Conservation (phyloP, 2,797 vertebrate species). For the Potorous gilbertii region DNA sequence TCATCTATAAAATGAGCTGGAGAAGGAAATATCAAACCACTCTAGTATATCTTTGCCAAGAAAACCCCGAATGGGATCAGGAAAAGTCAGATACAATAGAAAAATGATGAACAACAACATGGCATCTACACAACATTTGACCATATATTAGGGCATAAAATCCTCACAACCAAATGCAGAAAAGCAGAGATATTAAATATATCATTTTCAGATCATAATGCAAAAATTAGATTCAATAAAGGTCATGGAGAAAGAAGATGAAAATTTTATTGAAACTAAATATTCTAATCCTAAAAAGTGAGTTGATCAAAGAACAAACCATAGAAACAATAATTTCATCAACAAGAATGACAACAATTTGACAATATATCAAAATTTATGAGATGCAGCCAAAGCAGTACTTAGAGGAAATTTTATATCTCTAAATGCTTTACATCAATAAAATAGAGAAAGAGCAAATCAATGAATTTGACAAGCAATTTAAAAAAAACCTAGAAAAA, state of each 20-base stretch:
- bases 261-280: background rate
- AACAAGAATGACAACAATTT: background rate
- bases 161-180: background rate
- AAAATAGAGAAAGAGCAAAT: background rate
- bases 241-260: background rate
- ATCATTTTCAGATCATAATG: background rate
- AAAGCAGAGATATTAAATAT: background rate
- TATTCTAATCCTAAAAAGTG: background rate
- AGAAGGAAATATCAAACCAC: background rate
- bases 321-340: background rate
- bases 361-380: background rate
- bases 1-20: background rate
- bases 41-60: background rate
- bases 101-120: background rate
- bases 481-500: background rate
- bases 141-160: background rate
- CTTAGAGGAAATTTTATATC: background rate
- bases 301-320: background rate
- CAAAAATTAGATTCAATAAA: background rate
- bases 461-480: background rate
- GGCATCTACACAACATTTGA: background rate
- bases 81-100: background rate
- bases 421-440: background rate
- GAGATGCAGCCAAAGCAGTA: background rate
- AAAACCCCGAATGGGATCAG: background rate